Evolutionary conservation across 2,113 vertebrate genomes (phyloP).

Genomic region (Grallaria varia): DNA sequence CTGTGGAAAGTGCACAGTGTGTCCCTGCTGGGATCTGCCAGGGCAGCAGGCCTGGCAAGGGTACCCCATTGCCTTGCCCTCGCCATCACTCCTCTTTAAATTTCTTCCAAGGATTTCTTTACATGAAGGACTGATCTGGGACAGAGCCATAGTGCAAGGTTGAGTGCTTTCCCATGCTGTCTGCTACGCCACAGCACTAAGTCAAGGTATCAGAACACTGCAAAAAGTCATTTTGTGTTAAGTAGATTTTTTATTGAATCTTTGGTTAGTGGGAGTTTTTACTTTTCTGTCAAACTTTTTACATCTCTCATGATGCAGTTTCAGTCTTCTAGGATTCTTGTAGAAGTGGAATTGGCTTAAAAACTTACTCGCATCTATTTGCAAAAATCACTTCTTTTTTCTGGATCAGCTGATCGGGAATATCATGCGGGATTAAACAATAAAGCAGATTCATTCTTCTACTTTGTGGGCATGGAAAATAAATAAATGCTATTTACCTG

Average conservation of each 20-base stretch:
- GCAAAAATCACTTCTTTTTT: not conserved
- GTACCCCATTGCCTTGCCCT: not conserved
- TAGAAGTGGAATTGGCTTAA: not conserved
- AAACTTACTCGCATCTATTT: fast-evolving
- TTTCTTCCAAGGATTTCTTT: not conserved
- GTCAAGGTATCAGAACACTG: not conserved
- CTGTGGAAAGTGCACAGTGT: fast-evolving
- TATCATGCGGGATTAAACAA: not conserved
- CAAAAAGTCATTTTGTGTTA: not conserved
- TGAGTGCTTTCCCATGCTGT: not conserved
- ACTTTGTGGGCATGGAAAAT: not conserved
- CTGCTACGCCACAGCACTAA: not conserved
- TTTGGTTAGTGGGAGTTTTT: not conserved
- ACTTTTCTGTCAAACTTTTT: not conserved
- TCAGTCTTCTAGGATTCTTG: not conserved
- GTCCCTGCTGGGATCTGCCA: not conserved
- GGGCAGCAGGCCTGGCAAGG: not conserved
- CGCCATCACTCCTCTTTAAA: not conserved
- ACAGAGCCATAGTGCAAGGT: not conserved
- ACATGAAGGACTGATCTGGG: not conserved
- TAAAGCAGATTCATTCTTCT: not conserved
- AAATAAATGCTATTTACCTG: not conserved
- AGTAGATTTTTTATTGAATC: not conserved
- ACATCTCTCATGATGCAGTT: not conserved
- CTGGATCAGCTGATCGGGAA: not conserved